Evolutionary conservation across 2,113 vertebrate genomes (phyloP).

Genomic region (Cinclus cinclus): DNA sequence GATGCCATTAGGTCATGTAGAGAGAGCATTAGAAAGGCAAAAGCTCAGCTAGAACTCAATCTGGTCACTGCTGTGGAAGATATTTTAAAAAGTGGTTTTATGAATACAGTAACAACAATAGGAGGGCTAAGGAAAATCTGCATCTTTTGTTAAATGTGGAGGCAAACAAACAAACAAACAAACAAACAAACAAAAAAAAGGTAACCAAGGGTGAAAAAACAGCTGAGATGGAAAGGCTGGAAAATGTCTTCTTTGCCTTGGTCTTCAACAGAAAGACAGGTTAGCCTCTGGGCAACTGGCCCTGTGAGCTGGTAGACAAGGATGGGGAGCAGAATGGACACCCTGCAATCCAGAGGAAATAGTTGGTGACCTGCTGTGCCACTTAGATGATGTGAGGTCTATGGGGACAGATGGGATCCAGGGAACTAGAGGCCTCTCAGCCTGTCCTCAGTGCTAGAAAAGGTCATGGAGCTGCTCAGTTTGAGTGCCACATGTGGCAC

Average conservation of each 20-base stretch:
- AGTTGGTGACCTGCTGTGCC: not conserved
- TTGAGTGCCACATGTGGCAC: not conserved
- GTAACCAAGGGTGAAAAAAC: not conserved
- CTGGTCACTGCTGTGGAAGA: not conserved
- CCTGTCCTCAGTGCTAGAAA: not conserved
- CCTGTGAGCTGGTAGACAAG: not conserved
- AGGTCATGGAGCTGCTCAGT: not conserved
- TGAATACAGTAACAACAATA: not conserved
- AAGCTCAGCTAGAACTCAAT: not conserved
- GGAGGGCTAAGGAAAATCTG: not conserved
- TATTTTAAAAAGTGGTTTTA: not conserved
- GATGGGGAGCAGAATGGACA: not conserved
- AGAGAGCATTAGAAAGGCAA: not conserved
- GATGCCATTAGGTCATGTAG: not conserved
- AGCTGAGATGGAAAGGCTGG: not conserved
- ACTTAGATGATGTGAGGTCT: not conserved
- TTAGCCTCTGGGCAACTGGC: not conserved
- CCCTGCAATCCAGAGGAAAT: not conserved
- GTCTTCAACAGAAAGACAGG: not conserved
- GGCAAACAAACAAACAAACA: not conserved
- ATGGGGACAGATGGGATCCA: fast-evolving
- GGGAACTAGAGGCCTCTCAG: not conserved
- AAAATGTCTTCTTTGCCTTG: not conserved
- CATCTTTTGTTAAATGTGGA: not conserved
- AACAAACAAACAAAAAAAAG: not conserved